Base-by-base conservation (phyloP, 2,888 invertebrate species). In the Xylota segnis region DNA sequence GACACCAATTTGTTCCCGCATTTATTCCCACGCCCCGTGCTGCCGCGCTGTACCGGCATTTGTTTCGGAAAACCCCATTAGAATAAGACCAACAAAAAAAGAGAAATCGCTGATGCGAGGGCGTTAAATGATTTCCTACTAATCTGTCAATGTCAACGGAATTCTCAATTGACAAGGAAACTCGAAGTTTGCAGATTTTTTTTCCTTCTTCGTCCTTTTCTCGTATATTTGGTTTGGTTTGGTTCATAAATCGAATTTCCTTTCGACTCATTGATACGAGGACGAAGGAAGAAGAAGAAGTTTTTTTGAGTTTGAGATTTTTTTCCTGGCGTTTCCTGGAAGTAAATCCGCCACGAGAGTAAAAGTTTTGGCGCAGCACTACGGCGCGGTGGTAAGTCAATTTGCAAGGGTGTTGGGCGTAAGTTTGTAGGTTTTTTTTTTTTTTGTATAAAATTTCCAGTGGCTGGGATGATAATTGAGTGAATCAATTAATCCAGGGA, bases 121-220 rank as follows among this genome's bases (percentile, higher is more conserved):
- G 50, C 45, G 79, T 58, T 70, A 72, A 79, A 72, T 79, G 72
- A 79, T 72, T 79, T 72, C 79, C 65, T 65, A 37, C 79, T 66
- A 72, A 79, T 79, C 79, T 66, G 79, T 79, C 79, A 79, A 79
- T 79, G 79, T 72, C 79, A 79, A 72, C 56, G 71, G 56, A 63
- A 65, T 56, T 47, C 58, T 47, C 59, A 61, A 71, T 71, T 78
- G 71, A 65, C 63, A 63, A 47, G 47, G 37, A 70, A 78, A 61
- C 45, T 58, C 56, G 29, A 66, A 59, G 59, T 59, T 66, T 16
- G 47, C 18, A 29, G 32, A 5, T 29, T 16, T 61, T 52, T 74
- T 40, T 52, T 27, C 27, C 9, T 10, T 34, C 14, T 18, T 54
- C 5, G 16, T 58, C 43, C n/a, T n/a, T 12, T 14, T 10, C 27